Conservation (phyloP, 2,888 invertebrate genomes). For the Dioctria linearis region DNA sequence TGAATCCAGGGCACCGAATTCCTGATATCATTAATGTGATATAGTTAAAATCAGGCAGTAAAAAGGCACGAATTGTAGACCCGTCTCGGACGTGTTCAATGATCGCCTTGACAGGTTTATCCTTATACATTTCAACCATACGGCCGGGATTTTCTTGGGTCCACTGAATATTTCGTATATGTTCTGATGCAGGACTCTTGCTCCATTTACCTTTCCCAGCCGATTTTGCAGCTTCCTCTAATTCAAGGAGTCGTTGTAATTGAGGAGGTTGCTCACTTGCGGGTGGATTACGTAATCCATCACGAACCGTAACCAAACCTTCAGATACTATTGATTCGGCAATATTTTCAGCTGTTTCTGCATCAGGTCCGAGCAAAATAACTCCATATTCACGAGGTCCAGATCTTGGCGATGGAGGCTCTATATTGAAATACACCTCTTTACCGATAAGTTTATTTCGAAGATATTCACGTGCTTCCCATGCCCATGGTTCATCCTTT, state of each 20-base stretch:
- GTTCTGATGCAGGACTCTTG: conserved; percentile 73
- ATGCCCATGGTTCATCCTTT: conserved; percentile 94
- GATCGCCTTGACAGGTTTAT: conserved; percentile 91
- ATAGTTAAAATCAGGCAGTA: conserved; percentile 92
- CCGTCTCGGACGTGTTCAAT: conserved; percentile 99
- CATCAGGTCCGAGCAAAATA: conserved; percentile 88
- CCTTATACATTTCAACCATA: conserved; percentile 87
- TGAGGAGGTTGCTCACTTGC: conserved; percentile 80
- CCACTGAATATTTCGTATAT: conserved; percentile 92
- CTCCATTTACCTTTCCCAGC: conserved; percentile 91
- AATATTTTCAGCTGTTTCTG: conserved; percentile 85
- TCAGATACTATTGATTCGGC: conserved; percentile 90
- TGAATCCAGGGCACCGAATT: conserved; percentile 88
- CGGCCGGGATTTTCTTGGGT: conserved; percentile 86
- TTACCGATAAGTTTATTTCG: conserved; percentile 93
- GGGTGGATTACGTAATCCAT: conserved; percentile 73
- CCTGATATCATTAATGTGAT: conserved; percentile 97
- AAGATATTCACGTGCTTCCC: conserved; percentile 97
- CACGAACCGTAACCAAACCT: conserved; percentile 88
- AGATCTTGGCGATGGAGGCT: conserved; percentile 83
- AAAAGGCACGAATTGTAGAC: conserved; percentile 92
- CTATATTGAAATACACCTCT: conserved; percentile 87
- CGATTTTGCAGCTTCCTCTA: conserved; percentile 92
- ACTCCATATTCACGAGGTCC: conserved; percentile 87
- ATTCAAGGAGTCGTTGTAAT: conserved; percentile 80